A percentile compares a stretch with the other conserved stretches of the same genome.
phyloP scores from a whole-genome alignment of 1,140 invertebrate species.

The Drosophila ohnishii region DNA sequence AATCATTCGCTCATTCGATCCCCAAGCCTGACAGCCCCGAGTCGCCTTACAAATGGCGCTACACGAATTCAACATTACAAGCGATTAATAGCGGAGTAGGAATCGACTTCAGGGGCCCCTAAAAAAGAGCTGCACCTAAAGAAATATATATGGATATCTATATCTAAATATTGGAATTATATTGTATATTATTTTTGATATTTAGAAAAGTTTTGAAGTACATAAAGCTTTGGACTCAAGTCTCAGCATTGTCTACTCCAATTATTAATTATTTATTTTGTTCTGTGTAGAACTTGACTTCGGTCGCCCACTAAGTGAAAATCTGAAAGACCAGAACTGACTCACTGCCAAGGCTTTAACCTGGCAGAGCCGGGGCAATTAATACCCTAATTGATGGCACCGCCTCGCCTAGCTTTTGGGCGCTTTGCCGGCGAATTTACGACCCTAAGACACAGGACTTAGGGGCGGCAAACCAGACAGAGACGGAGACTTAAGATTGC shows the following conservation, averaged over 20 bases:
- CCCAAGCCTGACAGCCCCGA: slow-evolving; percentile 34
- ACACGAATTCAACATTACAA: slow-evolving; percentile 66
- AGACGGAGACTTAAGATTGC: slow-evolving; percentile 46
- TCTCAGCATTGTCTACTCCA: no score
- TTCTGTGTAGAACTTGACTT: slow-evolving; percentile 1
- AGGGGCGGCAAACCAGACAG: slow-evolving; percentile 59
- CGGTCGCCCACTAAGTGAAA: neutral
- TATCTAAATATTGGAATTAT: neutral
- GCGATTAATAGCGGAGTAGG: slow-evolving; percentile 29
- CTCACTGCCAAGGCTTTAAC: slow-evolving; percentile 15
- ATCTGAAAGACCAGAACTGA: slow-evolving; percentile 14
- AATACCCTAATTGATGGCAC: slow-evolving; percentile 73
- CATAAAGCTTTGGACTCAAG: neutral
- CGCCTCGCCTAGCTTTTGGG: slow-evolving; percentile 60
- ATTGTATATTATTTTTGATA: neutral
- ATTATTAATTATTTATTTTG: neutral
- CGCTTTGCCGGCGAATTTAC: slow-evolving; percentile 59
- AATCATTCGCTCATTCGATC: slow-evolving; percentile 6
- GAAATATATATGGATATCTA: neutral
- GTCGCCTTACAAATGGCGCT: slow-evolving; percentile 71
- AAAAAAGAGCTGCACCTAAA: slow-evolving; percentile 4
- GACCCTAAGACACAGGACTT: slow-evolving; percentile 67
- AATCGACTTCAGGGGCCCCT: slow-evolving; percentile 2
- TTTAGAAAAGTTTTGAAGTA: neutral
- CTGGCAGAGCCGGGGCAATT: slow-evolving; percentile 46